Percentiles rank a stretch among this genome's conserved stretches.
Conservation (phyloP, 1,140 invertebrate genomes). For the Drosophila lacteicornis region DNA sequence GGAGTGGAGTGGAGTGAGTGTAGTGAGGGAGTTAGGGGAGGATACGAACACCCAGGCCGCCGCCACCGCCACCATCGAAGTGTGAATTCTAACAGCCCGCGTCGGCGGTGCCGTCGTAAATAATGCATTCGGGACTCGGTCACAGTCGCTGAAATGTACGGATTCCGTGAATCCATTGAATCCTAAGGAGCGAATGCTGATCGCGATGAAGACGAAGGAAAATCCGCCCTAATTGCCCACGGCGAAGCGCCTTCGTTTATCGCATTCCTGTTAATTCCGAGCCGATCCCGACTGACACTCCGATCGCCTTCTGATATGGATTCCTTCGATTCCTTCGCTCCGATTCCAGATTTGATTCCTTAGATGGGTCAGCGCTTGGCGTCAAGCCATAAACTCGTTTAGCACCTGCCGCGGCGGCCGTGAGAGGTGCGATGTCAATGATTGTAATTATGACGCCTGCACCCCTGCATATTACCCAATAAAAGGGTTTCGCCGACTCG, state of each 20-base stretch:
- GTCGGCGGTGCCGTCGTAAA: slow-evolving; percentile 65
- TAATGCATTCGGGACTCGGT: slow-evolving; percentile 60
- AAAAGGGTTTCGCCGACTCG: slow-evolving; percentile 57
- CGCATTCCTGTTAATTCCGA: slow-evolving; percentile 75
- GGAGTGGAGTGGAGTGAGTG: slow-evolving; percentile 8
- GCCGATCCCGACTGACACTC: slow-evolving; percentile 69
- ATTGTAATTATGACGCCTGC: slow-evolving; percentile 68
- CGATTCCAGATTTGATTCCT: neutral
- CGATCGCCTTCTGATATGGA: slow-evolving; percentile 41
- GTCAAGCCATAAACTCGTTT: slow-evolving; percentile 79
- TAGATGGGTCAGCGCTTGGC: slow-evolving; percentile 25
- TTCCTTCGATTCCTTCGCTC: slow-evolving; percentile 10
- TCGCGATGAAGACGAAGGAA: slow-evolving; percentile 13
- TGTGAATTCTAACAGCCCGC: slow-evolving; percentile 81
- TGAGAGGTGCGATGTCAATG: slow-evolving; percentile 70
- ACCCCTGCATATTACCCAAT: slow-evolving; percentile 37
- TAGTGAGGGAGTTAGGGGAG: slow-evolving; percentile 35
- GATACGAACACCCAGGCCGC: slow-evolving; percentile 66
- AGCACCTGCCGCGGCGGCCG: slow-evolving; percentile 53
- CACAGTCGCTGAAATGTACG: slow-evolving; percentile 65
- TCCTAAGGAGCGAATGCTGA: slow-evolving; percentile 1
- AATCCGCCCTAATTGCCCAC: slow-evolving; percentile 51
- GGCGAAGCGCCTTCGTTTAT: slow-evolving; percentile 64
- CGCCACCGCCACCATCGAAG: slow-evolving; percentile 55
- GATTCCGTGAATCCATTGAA: slow-evolving; percentile 59